A percentile compares a stretch with the other conserved stretches of the same genome.
These are phyloP conservation scores for Eumaeus atala DNA, from an alignment of 1,140 invertebrate species.

Conservation along the genomic window DNA sequence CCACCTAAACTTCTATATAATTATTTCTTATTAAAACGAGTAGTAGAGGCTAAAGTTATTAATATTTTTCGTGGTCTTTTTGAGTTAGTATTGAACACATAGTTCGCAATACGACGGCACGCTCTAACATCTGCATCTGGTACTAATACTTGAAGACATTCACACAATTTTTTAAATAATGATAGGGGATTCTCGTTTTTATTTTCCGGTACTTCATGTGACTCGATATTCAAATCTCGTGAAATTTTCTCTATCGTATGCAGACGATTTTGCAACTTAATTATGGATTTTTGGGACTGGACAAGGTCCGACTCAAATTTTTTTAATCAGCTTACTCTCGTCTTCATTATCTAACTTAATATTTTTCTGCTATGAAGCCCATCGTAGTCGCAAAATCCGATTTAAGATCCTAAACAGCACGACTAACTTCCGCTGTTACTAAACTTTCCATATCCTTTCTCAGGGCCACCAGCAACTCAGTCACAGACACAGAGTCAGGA, in stretches of 20 bases:
- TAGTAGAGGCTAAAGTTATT: too few relatives aligned
- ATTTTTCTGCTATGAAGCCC: background rate
- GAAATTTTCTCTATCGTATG: background rate
- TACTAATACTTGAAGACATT: background rate
- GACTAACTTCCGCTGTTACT: background rate
- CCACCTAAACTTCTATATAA: too few relatives aligned
- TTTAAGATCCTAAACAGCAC: background rate
- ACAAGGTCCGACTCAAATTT: background rate
- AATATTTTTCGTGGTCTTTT: too few relatives aligned
- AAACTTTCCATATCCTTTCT: background rate
- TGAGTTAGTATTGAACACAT: too few relatives aligned
- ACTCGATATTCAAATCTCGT: background rate
- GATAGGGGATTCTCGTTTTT: background rate
- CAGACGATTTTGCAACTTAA: background rate
- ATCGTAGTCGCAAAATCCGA: background rate
- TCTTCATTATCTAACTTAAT: too few relatives aligned
- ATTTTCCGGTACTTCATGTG: background rate
- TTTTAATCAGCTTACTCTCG: background rate
- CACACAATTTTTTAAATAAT: constrained; percentile 7
- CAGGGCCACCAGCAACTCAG: background rate
- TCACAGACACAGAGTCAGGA: background rate
- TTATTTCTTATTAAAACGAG: too few relatives aligned
- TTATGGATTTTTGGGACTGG: background rate
- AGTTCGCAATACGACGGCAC: too few relatives aligned
- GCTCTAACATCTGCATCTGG: constrained; percentile 1